Base-by-base conservation (phyloP, 2,888 invertebrate species). In the Smittia sp. region DNA sequence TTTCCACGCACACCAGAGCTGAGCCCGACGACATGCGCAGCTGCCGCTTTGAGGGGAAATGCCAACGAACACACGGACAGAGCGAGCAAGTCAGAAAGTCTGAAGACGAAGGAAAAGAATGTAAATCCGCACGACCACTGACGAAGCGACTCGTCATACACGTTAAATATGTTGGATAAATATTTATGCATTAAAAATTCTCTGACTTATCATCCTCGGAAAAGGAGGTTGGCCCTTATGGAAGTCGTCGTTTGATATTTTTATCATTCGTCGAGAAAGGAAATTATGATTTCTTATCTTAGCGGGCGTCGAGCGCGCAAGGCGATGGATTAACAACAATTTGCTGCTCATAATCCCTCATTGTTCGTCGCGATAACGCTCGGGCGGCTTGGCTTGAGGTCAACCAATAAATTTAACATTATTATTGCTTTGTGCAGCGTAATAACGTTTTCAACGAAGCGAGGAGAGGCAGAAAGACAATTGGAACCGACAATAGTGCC, bases 151-250 rank as follows among this genome's bases (percentile, higher is more conserved):
- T 24, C 69, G 27, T 70, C 69, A 70, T 70, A 70, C 32, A 54
- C 69, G 54, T 70, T 70, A 72, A 62, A 62, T 54, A 38, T 72
- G 18, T 38, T 58, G 32, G 38, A 72, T 54, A 72, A 72, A 72
- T 72, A 72, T 72, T 58, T 72, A 62, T 72, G 72, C 62, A 72
- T 72, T 72, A 72, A 67, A 39, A 68, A 68, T 22, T 13, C 24
- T 15, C 69, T 70, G 69, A 70, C 69, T 70, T 70, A 70, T 70
- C 24, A 70, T 70, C 69, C 20, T 13, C 27, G 25, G 27, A 27
- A 70, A 70, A 58, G 41, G 69, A 70, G 52, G 69, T 52, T n/a
- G 69, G 69, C 46, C 69, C 54, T 58, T 70, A 70, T 70, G 69
- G 68, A 22, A 41, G 41, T 52, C 27, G 9, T 32, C 27, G 15